These are phyloP conservation scores for Acholoe squamosa DNA, from an alignment of 2,888 invertebrate species.

Conservation along the genomic window DNA sequence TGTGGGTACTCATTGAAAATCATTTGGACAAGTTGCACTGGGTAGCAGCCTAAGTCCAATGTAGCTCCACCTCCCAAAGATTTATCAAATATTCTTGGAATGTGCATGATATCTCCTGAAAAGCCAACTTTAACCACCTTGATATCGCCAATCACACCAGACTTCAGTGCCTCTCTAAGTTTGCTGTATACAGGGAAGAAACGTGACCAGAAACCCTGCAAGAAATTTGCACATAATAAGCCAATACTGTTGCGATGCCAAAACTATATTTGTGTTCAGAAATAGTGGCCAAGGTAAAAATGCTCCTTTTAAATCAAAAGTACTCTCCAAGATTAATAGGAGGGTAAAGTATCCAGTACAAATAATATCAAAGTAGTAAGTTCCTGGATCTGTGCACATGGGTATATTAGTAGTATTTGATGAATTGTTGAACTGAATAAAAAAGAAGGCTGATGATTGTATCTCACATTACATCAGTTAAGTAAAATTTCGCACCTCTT, in stretches of 20 bases:
- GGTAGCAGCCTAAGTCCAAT: constrained; percentile 77
- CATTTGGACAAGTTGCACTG: constrained; percentile 74
- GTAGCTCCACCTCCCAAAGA: constrained; percentile 88
- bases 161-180: constrained; percentile 87
- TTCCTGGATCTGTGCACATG: too few relatives aligned
- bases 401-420: too few relatives aligned
- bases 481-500: constrained; percentile 84
- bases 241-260: too few relatives aligned
- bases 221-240: background rate
- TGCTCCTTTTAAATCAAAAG: too few relatives aligned
- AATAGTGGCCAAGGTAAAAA: too few relatives aligned
- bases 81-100: constrained; percentile 85
- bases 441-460: too few relatives aligned
- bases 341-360: too few relatives aligned
- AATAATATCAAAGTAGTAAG: too few relatives aligned
- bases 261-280: too few relatives aligned
- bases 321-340: too few relatives aligned
- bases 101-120: constrained; percentile 85
- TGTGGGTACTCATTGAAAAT: constrained; percentile 88
- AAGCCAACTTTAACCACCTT: constrained; percentile 87
- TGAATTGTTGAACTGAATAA: too few relatives aligned
- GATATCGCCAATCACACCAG: constrained; percentile 92
- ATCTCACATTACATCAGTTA: too few relatives aligned
- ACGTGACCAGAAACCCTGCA: constrained; percentile 92
- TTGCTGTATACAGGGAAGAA: constrained; percentile 91